Evolutionary conservation across 2,888 invertebrate genomes (phyloP).

Genomic region (Dryococelus australis): DNA sequence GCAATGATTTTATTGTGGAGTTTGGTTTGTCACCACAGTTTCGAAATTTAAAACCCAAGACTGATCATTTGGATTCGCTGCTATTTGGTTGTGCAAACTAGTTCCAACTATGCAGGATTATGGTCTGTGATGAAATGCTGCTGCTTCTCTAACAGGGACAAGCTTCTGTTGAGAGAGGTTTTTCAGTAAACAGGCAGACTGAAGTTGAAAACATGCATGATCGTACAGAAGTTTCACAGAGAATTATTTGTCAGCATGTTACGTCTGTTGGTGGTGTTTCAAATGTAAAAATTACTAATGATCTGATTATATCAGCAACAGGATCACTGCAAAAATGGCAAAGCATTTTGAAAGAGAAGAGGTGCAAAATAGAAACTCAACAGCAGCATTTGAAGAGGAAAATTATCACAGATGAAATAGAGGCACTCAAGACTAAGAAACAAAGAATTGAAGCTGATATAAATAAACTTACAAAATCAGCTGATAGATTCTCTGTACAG

Average conservation of each 20-base stretch:
- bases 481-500: neutral
- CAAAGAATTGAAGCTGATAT: neutral
- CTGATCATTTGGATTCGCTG: constrained; percentile 12
- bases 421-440: neutral
- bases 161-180: constrained; percentile 19
- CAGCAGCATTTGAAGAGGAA: neutral
- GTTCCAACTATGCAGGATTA: neutral
- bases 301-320: neutral
- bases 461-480: neutral
- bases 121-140: constrained; percentile 24
- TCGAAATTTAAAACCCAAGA: neutral
- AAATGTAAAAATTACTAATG: neutral
- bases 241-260: constrained; percentile 2
- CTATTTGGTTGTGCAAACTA: constrained; percentile 22
- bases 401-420: neutral
- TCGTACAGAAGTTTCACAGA: neutral
- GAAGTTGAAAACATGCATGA: constrained; percentile 22
- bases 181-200: neutral
- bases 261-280: constrained; percentile 1
- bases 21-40: constrained; percentile 6
- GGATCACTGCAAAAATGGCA: neutral
- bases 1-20: constrained; percentile 7
- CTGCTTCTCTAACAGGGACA: neutral
- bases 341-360: neutral
- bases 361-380: neutral